Base-by-base conservation (phyloP, 2,797 vertebrate species). In the Syngnathus acus region DNA sequence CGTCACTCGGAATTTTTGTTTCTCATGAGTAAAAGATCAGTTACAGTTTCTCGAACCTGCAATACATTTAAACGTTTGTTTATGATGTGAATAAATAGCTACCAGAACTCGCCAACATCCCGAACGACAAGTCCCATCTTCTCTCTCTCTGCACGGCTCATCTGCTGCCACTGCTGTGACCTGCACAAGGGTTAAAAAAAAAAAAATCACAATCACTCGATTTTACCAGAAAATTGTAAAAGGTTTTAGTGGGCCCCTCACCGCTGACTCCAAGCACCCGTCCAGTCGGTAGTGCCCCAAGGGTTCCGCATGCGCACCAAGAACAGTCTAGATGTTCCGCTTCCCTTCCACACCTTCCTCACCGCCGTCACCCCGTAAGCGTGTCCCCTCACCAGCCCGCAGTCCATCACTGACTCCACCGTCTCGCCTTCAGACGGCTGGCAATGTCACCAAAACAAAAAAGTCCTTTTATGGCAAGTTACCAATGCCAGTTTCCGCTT, bases 81-180 rank as follows among this genome's bases (percentile, higher is more conserved):
- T 32, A 32, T 32, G 3, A 32, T 3, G 3, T 32, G 4, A 32
- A 32, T 32, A 32, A 6, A 57, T 26, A 17, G 2, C 42, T 80
- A 92, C 93, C 92, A 94, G 81, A 94, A 94, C 64, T 94, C 92
- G 26, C 92, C 93, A 0, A 94, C 88, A n/a, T 94, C 93, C 38
- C 86, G 82, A 64, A 93, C 86, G 13, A 76, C 47, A 6, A 94
- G 90, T 1, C 92, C 93, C 85, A 89, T 86, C 77, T 90, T 93
- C 65, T 92, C 90, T 64, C 87, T 86, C 54, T 92, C 88, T 8
- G 78, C 65, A 0, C 88, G 91, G 50, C 87, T 84, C 70, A 91
- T 75, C 75, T 87, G 87, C 59, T 90, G 86, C 92, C 92, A 94
- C 73, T 92, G 82, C 59, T 84, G 80, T 0, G 93, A 93, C 78